Evolutionary conservation across 1,140 invertebrate species (phyloP), one percentile per base, ranked within the genome.

Genomic region (Drosophila prosaltans): DNA sequence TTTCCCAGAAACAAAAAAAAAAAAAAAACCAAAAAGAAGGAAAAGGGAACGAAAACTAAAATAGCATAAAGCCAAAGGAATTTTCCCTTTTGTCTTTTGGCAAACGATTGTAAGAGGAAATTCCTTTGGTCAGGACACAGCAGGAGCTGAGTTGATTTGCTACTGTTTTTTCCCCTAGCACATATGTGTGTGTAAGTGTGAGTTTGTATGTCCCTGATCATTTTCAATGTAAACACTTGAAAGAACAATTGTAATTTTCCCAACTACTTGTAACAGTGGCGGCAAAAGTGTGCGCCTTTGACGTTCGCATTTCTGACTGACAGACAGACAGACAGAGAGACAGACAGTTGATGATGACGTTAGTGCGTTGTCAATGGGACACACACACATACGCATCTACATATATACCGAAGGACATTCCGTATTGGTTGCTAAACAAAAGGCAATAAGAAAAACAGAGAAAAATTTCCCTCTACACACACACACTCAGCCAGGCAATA

Each of bases 161-260:
- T 75, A 65, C 78, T 39, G 72, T 62, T 48, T 72, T 45, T 36
- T 7, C 10, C 16, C 40, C 11, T 16, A 40, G 24, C 32, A 40
- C 32, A 36, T 36, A 7, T 58, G 45, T 57, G 3, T 65, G 8
- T 51, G 24, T 67, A 24, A 54, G 32, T 64, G 30, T 45, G 32
- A 21, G 28, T 24, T 30, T 32, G 41, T 63, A 51, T 59, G 45
- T 60, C 61, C 62, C 40, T 70, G 77, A 81, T 85, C 74, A 78
- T 69, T 79, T 82, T 80, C 76, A 74, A 66, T 81, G 78, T 74
- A 84, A 84, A 78, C 77, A 85, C 81, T 85, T 81, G 61, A 75
- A 71, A 74, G 65, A 65, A 77, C 80, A 67, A 88, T 88, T 88
- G 80, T 82, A 80, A 77, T 88, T 86, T 80, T 80, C 72, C 80